Base-by-base conservation (phyloP, 2,113 vertebrate genomes). In the Hyperoodon ampullatus region DNA sequence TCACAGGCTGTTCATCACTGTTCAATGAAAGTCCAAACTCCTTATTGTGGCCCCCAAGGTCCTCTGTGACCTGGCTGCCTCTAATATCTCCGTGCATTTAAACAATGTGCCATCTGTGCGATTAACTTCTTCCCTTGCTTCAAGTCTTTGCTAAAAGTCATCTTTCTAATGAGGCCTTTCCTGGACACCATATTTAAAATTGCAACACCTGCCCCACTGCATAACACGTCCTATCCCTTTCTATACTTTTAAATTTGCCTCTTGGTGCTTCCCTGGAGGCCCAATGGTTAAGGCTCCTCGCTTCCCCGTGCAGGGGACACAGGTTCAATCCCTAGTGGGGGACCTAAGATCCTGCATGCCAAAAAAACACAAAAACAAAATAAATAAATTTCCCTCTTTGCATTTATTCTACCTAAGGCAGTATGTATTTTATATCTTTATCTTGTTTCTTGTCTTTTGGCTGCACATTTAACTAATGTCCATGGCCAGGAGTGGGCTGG, bases 101-200 rank as follows among this genome's bases (percentile, higher is more conserved):
- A 42, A 28, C 19, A n/a, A 5, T 0, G 7, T 1, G 0, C 39
- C 33, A 11, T 15, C 71, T 8, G 16, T 0, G 1, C 1, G 26
- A 42, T 23, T 11, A 5, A 33, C 39, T 39, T 55, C n/a, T 74
- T 91, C 23, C 8, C 13, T 53, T 33, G 30, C 39, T 16, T 66
- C 7, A 4, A 8, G 14, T 33, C 65, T 88, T n/a, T 30, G 24
- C 21, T 58, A n/a, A 55, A 75, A 81, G 39, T 28, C 12, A 0
- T 66, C 82, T 88, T 81, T 65, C 72, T 28, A 33, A 11, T 6
- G 72, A 85, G 14, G 42, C 19, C 70, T 91, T 78, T 87, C 23
- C 92, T 63, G 68, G 30, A 8, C 14, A 70, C 16, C 13, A 3
- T 19, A 23, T 81, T 44, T 77, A 63, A 93, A 66, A 72, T 83